Evolutionary conservation across 2,113 vertebrate species (phyloP).

Genomic region (Pteronura brasiliensis): DNA sequence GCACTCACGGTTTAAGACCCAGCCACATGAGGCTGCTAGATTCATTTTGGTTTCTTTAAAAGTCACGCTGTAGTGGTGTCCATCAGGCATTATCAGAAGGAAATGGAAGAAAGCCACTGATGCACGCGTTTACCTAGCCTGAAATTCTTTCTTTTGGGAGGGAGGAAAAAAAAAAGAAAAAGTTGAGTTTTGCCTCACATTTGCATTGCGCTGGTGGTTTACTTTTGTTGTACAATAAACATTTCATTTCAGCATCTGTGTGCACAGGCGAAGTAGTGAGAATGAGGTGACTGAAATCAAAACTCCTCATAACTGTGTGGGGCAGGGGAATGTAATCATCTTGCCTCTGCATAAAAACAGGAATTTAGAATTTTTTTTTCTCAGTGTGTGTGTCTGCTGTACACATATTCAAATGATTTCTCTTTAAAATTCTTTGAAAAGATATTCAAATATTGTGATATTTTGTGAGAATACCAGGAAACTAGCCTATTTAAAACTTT

Average conservation of each 20-base stretch:
- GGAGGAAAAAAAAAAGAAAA: not conserved
- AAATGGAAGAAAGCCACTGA: constrained; percentile 56
- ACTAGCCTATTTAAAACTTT: not conserved
- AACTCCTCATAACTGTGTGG: not conserved
- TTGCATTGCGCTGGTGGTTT: not conserved
- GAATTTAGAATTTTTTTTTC: not conserved
- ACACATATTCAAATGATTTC: not conserved
- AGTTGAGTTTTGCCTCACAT: not conserved
- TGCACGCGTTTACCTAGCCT: constrained; percentile 42
- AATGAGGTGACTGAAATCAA: not conserved
- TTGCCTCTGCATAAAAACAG: not conserved
- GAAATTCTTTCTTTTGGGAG: constrained; percentile 56
- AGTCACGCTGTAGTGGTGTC: constrained; percentile 31
- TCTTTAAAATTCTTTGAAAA: not conserved
- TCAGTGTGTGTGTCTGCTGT: not conserved
- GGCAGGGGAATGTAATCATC: not conserved
- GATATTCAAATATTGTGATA: not conserved
- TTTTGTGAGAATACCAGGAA: not conserved
- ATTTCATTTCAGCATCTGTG: constrained; percentile 44
- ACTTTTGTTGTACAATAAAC: constrained; percentile 8
- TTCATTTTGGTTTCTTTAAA: constrained; percentile 61
- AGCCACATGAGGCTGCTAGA: constrained; percentile 14
- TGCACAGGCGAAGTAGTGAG: not conserved
- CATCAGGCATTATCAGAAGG: constrained; percentile 69
- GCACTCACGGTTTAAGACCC: constrained; percentile 26